Percentiles rank a stretch among this genome's conserved stretches.
These are phyloP conservation scores for Calypte anna DNA, from an alignment of 2,113 vertebrate genomes.

Conservation along the genomic window DNA sequence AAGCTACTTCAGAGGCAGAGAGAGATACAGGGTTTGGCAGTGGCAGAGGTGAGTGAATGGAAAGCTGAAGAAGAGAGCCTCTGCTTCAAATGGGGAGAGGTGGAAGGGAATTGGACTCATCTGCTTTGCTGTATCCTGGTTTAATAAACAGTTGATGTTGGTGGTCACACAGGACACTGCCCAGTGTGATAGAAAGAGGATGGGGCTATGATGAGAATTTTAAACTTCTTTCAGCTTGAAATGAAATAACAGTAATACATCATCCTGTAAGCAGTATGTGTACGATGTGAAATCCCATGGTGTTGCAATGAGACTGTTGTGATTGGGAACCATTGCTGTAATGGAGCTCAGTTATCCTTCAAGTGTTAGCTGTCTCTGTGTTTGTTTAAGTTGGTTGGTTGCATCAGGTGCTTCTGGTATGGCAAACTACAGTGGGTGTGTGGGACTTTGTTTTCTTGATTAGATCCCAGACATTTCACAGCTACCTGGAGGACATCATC, in stretches of 20 bases:
- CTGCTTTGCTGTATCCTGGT: neutral
- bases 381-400: neutral
- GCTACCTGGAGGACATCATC: constrained; percentile 97
- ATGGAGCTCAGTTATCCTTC: neutral
- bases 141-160: neutral
- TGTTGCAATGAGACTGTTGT: neutral
- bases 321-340: neutral
- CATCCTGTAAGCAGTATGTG: neutral
- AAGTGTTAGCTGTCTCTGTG: neutral
- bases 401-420: neutral
- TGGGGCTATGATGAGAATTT: neutral
- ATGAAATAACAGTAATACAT: neutral
- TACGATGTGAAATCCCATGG: fast-evolving
- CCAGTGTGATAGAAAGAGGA: neutral
- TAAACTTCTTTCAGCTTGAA: neutral
- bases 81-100: neutral
- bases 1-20: neutral
- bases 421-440: neutral
- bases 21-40: neutral
- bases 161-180: neutral
- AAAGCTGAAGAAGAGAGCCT: neutral
- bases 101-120: fast-evolving
- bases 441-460: neutral
- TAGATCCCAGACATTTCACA: constrained; percentile 90
- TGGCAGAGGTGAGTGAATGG: neutral